phyloP scores from a whole-genome alignment of 53 echinoderm and acorn worm genomes.

The Henricia sp. region DNA sequence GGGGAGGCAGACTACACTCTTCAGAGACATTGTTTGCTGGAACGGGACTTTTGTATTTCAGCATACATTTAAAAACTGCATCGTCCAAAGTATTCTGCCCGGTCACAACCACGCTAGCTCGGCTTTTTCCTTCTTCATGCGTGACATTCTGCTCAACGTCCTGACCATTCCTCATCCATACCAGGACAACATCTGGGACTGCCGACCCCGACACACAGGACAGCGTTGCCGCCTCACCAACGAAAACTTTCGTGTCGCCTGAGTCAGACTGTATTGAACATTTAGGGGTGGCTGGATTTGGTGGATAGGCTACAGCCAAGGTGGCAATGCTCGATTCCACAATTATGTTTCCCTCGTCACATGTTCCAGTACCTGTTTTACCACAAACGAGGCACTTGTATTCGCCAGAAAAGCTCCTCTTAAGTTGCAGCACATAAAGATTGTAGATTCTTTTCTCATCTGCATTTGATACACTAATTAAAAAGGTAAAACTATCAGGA shows the following conservation, averaged over 20 bases:
- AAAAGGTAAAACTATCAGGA: not conserved
- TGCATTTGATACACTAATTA: not conserved
- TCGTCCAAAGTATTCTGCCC: not conserved
- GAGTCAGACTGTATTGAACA: conserved; percentile 39
- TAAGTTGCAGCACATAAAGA: not conserved
- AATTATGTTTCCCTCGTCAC: conserved; percentile 2
- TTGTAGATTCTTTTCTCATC: not conserved
- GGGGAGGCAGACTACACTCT: conserved; percentile 22
- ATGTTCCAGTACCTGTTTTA: not conserved
- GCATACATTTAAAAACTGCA: conserved; percentile 1
- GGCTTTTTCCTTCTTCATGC: not conserved
- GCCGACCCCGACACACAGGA: conserved; percentile 14
- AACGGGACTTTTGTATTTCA: not conserved
- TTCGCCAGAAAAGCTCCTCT: not conserved
- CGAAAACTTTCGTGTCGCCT: not conserved
- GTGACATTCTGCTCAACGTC: not conserved
- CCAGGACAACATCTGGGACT: not conserved
- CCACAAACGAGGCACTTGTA: conserved; percentile 25
- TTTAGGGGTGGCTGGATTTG: not conserved
- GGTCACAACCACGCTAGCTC: not conserved
- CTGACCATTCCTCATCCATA: conserved; percentile 21
- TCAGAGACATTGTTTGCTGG: not conserved
- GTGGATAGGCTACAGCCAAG: conserved; percentile 8
- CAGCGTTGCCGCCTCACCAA: conserved; percentile 5
- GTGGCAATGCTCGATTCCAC: conserved; percentile 3